Evolutionary conservation across 2,113 vertebrate species (phyloP), one percentile per base, ranked within the genome.

Genomic region (Ondatra zibethicus): DNA sequence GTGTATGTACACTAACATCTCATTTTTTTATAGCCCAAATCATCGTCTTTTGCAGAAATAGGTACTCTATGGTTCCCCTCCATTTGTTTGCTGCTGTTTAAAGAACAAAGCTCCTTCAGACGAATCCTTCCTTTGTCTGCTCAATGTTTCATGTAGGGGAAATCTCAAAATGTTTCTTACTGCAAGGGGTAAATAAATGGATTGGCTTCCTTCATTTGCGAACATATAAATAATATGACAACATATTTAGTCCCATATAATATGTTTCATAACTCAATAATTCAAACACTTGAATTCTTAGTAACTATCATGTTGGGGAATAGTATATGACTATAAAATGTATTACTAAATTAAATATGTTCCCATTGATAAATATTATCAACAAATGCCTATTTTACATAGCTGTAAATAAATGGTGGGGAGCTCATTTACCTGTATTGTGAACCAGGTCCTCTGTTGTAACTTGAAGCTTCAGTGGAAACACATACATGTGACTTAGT

Each of bases 21-120:
- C 58, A 77, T 61, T 31, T 10, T 96, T 89, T 86, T 93, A 66
- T 23, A 89, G 36, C 47, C 65, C 27, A 82, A 93, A 86, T 10
- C 1, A 45, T 52, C 3, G 55, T 61, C 80, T 93, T 50, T 27
- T 89, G 87, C 55, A 88, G 65, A 96, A 93, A 88, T n/a, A 27
- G 42, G 5, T 45, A 7, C n/a, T 70, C 13, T 42, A 25, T 36
- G 13, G 75, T 87, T 80, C 80, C 36, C 10, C 93, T 90, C 52
- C 4, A 42, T 88, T 77, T 50, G 0, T 91, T 96, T 89, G 61
- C 6, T 95, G 3, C 73, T 82, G 16, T 27, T 27, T 52, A 55
- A 77, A 78, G 3, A 75, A 75, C 12, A 39, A 93, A 58, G 1
- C 11, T 39, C 27, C 70, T 88, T 75, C 50, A 21, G 45, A 65